phyloP scores from a whole-genome alignment of 1,140 invertebrate species.

The Heliconius melpomene region DNA sequence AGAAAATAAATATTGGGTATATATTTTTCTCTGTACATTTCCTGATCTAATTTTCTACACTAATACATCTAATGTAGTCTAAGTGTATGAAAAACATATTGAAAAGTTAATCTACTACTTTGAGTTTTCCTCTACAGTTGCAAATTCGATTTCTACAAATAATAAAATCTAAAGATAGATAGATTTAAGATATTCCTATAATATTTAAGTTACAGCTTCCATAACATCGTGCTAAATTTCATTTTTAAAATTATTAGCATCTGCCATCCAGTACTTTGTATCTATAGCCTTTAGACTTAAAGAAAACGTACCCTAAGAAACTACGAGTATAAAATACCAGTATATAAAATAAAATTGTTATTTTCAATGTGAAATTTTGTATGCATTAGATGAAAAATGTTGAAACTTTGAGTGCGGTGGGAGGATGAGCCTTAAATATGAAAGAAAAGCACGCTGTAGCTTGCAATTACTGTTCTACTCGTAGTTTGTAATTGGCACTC shows the following conservation, averaged over 20 bases:
- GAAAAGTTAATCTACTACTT: neutral
- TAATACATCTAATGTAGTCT: neutral
- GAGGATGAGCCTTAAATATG: constrained; percentile 1
- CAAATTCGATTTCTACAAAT: too few relatives aligned
- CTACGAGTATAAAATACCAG: neutral
- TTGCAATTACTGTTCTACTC: neutral
- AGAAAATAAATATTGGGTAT: constrained; percentile 15
- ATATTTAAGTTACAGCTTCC: neutral
- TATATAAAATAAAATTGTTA: neutral
- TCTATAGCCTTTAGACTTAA: neutral
- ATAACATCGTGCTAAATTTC: neutral
- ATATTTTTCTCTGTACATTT: constrained; percentile 7
- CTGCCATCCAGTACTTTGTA: neutral
- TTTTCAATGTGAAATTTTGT: neutral
- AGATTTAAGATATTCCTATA: neutral
- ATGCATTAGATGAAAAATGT: constrained; percentile 10
- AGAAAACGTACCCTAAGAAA: neutral
- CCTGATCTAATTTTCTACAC: neutral
- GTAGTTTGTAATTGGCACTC: neutral
- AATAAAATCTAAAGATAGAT: too few relatives aligned
- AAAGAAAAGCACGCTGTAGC: constrained; percentile 8
- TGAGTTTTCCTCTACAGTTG: neutral
- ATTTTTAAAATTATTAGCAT: too few relatives aligned
- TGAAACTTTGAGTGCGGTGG: constrained; percentile 11
- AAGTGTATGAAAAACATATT: neutral